Conservation (phyloP, 1,140 invertebrate species). For the Whitmania pigra region DNA sequence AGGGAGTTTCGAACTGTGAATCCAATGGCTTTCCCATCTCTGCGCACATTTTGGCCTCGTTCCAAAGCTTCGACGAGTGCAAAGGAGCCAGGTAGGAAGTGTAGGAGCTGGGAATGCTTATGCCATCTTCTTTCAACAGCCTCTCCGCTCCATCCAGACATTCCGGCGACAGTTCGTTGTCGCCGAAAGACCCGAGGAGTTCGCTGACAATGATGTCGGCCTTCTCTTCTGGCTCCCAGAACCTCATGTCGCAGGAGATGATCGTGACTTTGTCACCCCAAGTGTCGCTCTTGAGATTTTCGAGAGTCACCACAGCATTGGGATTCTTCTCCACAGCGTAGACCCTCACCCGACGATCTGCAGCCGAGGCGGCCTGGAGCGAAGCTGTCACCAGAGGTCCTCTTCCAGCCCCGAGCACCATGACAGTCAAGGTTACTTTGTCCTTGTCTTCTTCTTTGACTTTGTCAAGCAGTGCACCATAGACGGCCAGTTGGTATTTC, state of each 20-base stretch:
- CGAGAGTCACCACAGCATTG: constrained; percentile 79
- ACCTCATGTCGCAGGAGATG: constrained; percentile 69
- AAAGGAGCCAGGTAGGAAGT: constrained; percentile 80
- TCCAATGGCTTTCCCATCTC: constrained; percentile 50
- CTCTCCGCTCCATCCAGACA: constrained; percentile 87
- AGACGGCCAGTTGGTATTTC: constrained; percentile 64
- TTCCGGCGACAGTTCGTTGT: constrained; percentile 96
- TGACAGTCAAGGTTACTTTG: constrained; percentile 52
- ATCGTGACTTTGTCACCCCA: constrained; percentile 56
- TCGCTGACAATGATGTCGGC: constrained; percentile 95
- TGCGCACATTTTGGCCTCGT: constrained; percentile 52
- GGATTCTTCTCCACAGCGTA: constrained; percentile 97
- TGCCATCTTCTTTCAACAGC: constrained; percentile 73
- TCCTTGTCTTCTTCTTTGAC: constrained; percentile 45
- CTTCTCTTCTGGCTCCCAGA: constrained; percentile 53
- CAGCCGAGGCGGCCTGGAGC: constrained; percentile 62
- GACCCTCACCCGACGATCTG: constrained; percentile 50
- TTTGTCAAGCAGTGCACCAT: constrained; percentile 55
- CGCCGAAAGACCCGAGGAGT: constrained; percentile 89
- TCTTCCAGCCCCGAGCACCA: constrained; percentile 77
- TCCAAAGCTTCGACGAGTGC: constrained; percentile 61
- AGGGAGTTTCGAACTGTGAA: constrained; percentile 67
- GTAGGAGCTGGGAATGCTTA: constrained; percentile 80
- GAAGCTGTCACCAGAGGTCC: constrained; percentile 78
- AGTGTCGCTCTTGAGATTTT: constrained; percentile 62